A percentile compares a stretch with the other conserved stretches of the same genome.
These are phyloP conservation scores for Athetis lepigone DNA, from an alignment of 2,888 invertebrate species.

Conservation along the genomic window DNA sequence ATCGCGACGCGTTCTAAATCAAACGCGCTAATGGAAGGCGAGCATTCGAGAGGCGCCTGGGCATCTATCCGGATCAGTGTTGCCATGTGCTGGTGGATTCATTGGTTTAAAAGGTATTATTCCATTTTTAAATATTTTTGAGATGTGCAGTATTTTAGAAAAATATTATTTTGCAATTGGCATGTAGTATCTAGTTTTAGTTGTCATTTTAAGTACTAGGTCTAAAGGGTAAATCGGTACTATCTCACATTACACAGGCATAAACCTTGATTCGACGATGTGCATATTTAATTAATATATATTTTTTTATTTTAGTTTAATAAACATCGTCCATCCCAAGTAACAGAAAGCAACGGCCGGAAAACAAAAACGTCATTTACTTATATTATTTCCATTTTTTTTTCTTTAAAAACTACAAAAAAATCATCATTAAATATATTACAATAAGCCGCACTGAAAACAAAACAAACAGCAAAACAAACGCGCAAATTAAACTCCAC, in stretches of 20 bases:
- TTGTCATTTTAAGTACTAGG: no score
- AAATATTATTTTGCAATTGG: background rate
- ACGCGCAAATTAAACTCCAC: slow-evolving; percentile 35
- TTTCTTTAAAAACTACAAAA: background rate
- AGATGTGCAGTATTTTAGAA: background rate
- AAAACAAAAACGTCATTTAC: no score
- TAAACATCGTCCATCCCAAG: no score
- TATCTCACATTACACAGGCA: no score
- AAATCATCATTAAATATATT: background rate
- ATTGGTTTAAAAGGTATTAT: slow-evolving; percentile 22
- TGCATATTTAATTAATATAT: no score
- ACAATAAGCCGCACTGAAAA: background rate
- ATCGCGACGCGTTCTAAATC: slow-evolving; percentile 84
- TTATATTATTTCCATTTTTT: no score
- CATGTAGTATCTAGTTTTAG: no score
- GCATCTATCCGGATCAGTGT: slow-evolving; percentile 76
- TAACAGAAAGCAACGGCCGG: no score
- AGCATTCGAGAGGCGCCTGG: slow-evolving; percentile 82
- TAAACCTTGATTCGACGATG: no score
- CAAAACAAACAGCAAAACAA: slow-evolving; percentile 5
- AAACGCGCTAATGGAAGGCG: slow-evolving; percentile 88
- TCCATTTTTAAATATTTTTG: background rate
- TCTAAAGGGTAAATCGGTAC: no score
- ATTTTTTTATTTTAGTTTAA: no score
- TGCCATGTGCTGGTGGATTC: slow-evolving; percentile 64